Conservation (phyloP, 2,888 invertebrate genomes). For the Cataglyphis cursor region DNA sequence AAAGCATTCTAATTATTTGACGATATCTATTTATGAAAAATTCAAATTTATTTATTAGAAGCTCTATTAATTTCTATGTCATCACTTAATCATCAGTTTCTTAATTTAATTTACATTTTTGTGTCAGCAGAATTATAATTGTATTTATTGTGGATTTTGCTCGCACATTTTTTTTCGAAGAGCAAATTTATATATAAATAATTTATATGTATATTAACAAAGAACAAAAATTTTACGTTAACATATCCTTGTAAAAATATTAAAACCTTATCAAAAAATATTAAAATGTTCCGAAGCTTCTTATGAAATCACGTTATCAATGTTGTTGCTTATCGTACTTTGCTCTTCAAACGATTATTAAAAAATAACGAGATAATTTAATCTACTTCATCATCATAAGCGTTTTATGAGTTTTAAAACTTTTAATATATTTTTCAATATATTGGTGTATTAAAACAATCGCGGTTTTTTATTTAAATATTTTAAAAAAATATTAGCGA, state of each 20-base stretch:
- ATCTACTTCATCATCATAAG: neutral
- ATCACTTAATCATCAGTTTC: neutral
- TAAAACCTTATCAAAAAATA: neutral
- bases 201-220: neutral
- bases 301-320: neutral
- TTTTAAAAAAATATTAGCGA: neutral
- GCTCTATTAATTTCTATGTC: neutral
- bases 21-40: neutral
- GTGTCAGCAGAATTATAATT: slow-evolving; percentile 7
- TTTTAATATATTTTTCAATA: slow-evolving; percentile 3
- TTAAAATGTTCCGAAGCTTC: neutral
- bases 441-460: neutral
- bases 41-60: slow-evolving; percentile 11
- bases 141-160: slow-evolving; percentile 18
- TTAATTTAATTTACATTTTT: slow-evolving; percentile 33
- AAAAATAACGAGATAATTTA: slow-evolving; percentile 4
- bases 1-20: neutral
- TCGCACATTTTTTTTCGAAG: neutral
- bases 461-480: neutral
- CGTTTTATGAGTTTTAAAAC: neutral
- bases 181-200: slow-evolving; percentile 1
- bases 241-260: neutral
- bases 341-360: neutral
- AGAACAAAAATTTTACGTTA: neutral
- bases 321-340: neutral